Conservation (phyloP, 2,888 invertebrate species). For the Entomobrya multifasciata region DNA sequence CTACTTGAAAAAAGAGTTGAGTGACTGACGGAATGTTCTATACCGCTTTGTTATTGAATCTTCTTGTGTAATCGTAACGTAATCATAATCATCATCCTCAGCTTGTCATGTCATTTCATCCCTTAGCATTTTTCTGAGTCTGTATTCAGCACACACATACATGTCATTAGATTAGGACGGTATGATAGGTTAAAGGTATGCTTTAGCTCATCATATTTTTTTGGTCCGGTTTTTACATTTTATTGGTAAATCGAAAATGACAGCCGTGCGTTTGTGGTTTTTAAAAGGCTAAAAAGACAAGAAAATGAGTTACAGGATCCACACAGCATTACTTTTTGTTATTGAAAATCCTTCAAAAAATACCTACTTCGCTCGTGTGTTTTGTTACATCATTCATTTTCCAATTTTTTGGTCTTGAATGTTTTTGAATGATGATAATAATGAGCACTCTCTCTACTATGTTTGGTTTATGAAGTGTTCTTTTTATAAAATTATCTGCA, state of each 20-base stretch:
- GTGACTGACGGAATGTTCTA: not conserved
- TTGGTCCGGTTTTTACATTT: constrained; percentile 31
- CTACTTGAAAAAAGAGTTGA: not conserved
- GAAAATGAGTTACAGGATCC: constrained; percentile 9
- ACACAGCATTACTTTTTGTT: too few relatives aligned
- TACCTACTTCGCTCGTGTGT: not conserved
- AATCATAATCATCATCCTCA: constrained; percentile 34
- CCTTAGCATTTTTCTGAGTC: not conserved
- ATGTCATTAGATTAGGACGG: not conserved
- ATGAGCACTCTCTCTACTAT: constrained; percentile 4
- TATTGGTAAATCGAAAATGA: constrained; percentile 47
- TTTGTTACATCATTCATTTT: too few relatives aligned
- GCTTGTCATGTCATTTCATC: constrained; percentile 53
- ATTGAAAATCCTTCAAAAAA: too few relatives aligned
- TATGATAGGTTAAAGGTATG: constrained; percentile 33
- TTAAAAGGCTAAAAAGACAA: not conserved
- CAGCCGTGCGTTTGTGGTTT: constrained; percentile 60
- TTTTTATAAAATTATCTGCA: not conserved
- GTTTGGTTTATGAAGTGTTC: not conserved
- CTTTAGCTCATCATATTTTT: too few relatives aligned
- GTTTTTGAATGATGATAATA: not conserved
- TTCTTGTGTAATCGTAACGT: not conserved
- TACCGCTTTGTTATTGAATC: not conserved
- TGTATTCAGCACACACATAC: not conserved
- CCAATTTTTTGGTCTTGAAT: constrained; percentile 4